Evolutionary conservation across 2,888 invertebrate genomes (phyloP).

Genomic region (Eristalinus sepulchralis): DNA sequence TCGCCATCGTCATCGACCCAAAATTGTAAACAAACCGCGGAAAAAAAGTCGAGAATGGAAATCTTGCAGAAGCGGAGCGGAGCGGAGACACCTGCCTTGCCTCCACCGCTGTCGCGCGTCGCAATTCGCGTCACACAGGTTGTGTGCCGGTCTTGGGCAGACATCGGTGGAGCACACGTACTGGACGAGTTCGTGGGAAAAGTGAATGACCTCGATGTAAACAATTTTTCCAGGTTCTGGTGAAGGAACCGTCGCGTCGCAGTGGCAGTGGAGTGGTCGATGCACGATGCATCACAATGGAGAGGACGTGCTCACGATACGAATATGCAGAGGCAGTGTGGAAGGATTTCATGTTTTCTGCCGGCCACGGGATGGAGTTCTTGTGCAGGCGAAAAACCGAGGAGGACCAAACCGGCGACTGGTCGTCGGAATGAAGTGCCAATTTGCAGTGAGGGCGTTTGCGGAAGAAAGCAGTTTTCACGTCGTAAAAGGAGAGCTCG

Average conservation of each 20-base stretch:
- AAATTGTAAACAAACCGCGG: slow-evolving; percentile 58
- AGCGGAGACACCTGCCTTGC: not conserved
- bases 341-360: not conserved
- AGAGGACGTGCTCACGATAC: slow-evolving; percentile 51
- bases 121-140: not conserved
- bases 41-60: slow-evolving; percentile 44
- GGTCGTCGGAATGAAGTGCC: not conserved
- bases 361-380: not conserved
- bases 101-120: not conserved
- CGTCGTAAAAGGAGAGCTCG: too few species aligned
- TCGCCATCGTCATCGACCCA: slow-evolving; percentile 2
- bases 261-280: slow-evolving; percentile 19
- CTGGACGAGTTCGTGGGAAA: slow-evolving; percentile 53
- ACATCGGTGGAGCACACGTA: slow-evolving; percentile 25
- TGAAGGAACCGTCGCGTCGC: slow-evolving; percentile 36
- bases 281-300: slow-evolving; percentile 55
- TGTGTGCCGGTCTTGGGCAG: slow-evolving; percentile 15
- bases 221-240: slow-evolving; percentile 65
- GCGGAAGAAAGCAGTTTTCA: not conserved
- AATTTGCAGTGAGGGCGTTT: not conserved
- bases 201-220: slow-evolving; percentile 69
- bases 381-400: not conserved
- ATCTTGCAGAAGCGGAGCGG: slow-evolving; percentile 23
- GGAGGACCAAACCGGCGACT: not conserved
- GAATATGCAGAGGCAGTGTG: slow-evolving; percentile 7